These are phyloP conservation scores for Astreopora myriophthalma DNA, from an alignment of 64 coral and sea anemone genomes.

Conservation along the genomic window DNA sequence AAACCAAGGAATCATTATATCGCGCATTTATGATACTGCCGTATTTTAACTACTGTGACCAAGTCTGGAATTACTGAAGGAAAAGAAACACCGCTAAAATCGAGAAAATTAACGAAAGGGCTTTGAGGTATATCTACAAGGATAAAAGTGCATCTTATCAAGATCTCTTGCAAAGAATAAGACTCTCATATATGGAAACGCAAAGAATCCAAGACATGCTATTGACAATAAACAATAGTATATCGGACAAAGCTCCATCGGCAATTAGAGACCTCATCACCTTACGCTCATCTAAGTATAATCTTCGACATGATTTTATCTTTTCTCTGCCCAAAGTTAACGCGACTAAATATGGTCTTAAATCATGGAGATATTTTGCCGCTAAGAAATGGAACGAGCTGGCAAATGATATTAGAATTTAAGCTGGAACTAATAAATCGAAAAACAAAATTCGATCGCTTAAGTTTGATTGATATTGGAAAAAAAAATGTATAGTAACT, in stretches of 20 bases:
- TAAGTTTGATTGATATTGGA: not conserved
- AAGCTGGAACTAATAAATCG: not conserved
- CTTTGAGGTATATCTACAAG: not conserved
- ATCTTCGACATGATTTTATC: constrained; percentile 32
- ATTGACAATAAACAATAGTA: too few species aligned
- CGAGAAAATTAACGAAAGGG: constrained; percentile 34
- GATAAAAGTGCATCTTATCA: constrained; percentile 36
- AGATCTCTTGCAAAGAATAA: constrained; percentile 18
- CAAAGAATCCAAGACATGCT: not conserved
- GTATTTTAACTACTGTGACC: not conserved
- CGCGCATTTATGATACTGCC: not conserved
- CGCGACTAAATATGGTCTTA: constrained; percentile 40
- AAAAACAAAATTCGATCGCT: not conserved
- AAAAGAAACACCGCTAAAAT: constrained; percentile 25
- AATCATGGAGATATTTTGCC: constrained; percentile 55
- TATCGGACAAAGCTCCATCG: too few species aligned
- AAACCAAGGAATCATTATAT: constrained; percentile 2
- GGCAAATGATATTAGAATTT: not conserved
- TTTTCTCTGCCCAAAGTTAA: constrained; percentile 30
- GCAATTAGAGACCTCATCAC: too few species aligned
- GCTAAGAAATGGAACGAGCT: constrained; percentile 32
- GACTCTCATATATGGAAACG: not conserved
- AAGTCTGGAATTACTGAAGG: not conserved
- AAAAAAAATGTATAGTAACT: too few species aligned
- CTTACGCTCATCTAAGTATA: constrained; percentile 8